Percentiles rank a stretch among this genome's conserved stretches.
Conservation (phyloP, 2,888 invertebrate species). For the Rotaria magnacalcarata region DNA sequence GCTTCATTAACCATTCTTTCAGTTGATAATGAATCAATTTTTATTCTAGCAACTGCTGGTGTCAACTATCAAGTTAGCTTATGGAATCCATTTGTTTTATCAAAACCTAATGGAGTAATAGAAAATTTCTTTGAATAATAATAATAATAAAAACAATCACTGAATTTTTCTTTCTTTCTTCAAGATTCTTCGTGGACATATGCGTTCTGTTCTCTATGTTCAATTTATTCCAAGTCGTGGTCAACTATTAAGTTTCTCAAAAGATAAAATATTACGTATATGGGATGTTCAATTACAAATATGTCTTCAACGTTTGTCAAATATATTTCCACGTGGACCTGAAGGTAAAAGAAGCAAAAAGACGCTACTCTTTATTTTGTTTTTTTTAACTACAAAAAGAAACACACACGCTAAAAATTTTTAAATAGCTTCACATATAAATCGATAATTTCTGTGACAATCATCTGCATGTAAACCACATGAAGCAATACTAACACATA, state of each 20-base stretch:
- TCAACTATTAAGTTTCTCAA: slow-evolving; percentile 59
- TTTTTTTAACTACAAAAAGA: not conserved
- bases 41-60: slow-evolving; percentile 50
- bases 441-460: slow-evolving; percentile 9
- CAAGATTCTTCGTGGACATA: slow-evolving; percentile 58
- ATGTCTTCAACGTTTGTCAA: slow-evolving; percentile 58
- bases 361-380: not conserved
- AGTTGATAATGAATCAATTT: too few species aligned
- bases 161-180: not conserved
- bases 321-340: slow-evolving; percentile 58
- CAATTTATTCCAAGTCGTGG: slow-evolving; percentile 56
- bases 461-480: not conserved
- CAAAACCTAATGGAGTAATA: slow-evolving; percentile 59
- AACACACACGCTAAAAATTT: not conserved
- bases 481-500: not conserved
- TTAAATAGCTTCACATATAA: not conserved
- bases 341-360: slow-evolving; percentile 52
- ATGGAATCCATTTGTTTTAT: slow-evolving; percentile 59
- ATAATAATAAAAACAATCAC: not conserved
- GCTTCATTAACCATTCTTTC: too few species aligned
- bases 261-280: slow-evolving; percentile 58
- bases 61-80: slow-evolving; percentile 58
- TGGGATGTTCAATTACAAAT: slow-evolving; percentile 60
- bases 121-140: not conserved
- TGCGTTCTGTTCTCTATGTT: slow-evolving; percentile 58